Evolutionary conservation across 2,888 invertebrate species (phyloP).

Genomic region (Cabera pusaria): DNA sequence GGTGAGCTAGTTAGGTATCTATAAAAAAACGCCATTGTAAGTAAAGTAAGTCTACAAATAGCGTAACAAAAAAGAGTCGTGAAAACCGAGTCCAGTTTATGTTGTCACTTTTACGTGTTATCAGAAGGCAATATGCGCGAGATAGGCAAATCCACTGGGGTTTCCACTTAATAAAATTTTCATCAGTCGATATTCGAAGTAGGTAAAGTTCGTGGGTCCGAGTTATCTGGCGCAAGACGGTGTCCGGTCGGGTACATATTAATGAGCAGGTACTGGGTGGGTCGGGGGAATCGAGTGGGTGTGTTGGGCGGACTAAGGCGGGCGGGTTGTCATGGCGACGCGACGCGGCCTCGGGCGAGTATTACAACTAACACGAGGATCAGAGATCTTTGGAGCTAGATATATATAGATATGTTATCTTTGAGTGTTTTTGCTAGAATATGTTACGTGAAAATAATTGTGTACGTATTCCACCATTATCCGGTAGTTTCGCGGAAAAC

Average conservation of each 20-base stretch:
- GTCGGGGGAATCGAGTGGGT: conserved; percentile 50
- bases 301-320: conserved; percentile 35
- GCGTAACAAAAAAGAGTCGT: too few species aligned
- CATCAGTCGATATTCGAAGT: conserved; percentile 46
- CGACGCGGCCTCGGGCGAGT: conserved; percentile 74
- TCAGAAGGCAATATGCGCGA: conserved; percentile 17
- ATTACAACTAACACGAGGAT: conserved; percentile 66
- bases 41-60: too few species aligned
- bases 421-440: too few species aligned
- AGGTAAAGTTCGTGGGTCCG: conserved; percentile 38
- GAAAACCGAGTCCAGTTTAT: too few species aligned
- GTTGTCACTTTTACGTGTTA: conserved; percentile 10
- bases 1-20: too few species aligned
- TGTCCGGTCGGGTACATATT: conserved; percentile 77
- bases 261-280: conserved; percentile 68
- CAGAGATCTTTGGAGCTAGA: conserved; percentile 35
- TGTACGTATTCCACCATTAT: too few species aligned
- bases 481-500: too few species aligned
- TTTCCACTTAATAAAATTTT: conserved; percentile 45
- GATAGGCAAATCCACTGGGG: conserved; percentile 10
- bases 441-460: too few species aligned
- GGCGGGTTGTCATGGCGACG: conserved; percentile 68
- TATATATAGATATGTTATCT: conserved; percentile 22
- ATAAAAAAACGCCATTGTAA: too few species aligned
- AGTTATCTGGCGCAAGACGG: conserved; percentile 58